Percentiles rank a stretch among this genome's conserved stretches.
phyloP scores from a whole-genome alignment of 1,140 invertebrate genomes.

The Drosophila parabipectinata region DNA sequence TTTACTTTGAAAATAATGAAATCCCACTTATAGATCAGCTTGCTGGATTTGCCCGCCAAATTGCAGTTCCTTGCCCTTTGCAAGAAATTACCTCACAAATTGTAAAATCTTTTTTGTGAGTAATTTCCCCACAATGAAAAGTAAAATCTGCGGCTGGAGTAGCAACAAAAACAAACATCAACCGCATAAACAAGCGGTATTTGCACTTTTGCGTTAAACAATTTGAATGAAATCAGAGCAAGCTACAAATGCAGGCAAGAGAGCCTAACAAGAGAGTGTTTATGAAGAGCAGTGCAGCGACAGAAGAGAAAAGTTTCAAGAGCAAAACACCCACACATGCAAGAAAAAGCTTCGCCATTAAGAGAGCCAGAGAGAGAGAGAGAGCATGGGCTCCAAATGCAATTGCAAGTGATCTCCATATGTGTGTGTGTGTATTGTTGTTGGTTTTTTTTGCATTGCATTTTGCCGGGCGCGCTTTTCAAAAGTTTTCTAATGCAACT shows the following conservation, averaged over 20 bases:
- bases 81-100: slow-evolving; percentile 63
- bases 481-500: slow-evolving; percentile 60
- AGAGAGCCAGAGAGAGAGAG: not conserved
- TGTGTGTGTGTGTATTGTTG: slow-evolving; percentile 39
- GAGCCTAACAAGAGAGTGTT: slow-evolving; percentile 1
- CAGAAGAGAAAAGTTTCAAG: slow-evolving; percentile 9
- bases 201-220: slow-evolving; percentile 78
- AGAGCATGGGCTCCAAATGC: slow-evolving; percentile 23
- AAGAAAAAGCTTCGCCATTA: slow-evolving; percentile 30
- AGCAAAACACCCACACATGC: slow-evolving; percentile 21
- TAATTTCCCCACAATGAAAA: slow-evolving; percentile 75
- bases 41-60: slow-evolving; percentile 13
- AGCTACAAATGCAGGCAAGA: no score
- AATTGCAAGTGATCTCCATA: slow-evolving; percentile 67
- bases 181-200: slow-evolving; percentile 56
- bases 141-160: slow-evolving; percentile 65
- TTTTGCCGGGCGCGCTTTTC: slow-evolving; percentile 79
- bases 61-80: slow-evolving; percentile 30
- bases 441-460: slow-evolving; percentile 64
- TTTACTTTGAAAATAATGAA: not conserved
- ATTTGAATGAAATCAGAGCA: slow-evolving; percentile 60
- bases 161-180: slow-evolving; percentile 17
- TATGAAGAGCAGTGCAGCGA: not conserved
- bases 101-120: slow-evolving; percentile 67
- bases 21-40: not conserved